Evolutionary conservation across 1,140 invertebrate genomes (phyloP), one percentile per base, ranked within the genome.

Genomic region (Ephestia elutella): DNA sequence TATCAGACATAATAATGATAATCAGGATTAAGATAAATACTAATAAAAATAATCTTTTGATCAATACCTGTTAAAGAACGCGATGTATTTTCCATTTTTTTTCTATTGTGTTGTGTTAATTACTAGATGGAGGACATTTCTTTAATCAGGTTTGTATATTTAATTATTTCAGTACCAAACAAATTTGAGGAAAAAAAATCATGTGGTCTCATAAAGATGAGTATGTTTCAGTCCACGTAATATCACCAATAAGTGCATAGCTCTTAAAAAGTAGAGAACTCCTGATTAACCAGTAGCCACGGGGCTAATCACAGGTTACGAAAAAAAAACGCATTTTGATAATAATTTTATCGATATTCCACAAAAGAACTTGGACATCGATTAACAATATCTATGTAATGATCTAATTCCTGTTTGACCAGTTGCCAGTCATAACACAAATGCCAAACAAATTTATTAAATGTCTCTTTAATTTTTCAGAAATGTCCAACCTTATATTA

Each of bases 401-500:
- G n/a, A n/a, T n/a, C n/a, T n/a, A n/a, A n/a, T n/a, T n/a, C n/a
- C n/a, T n/a, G n/a, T n/a, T n/a, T n/a, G n/a, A n/a, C n/a, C n/a
- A n/a, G n/a, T n/a, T n/a, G n/a, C n/a, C n/a, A n/a, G n/a, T n/a
- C n/a, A n/a, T n/a, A n/a, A n/a, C n/a, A n/a, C n/a, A n/a, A n/a
- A n/a, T n/a, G n/a, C n/a, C n/a, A n/a, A n/a, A n/a, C n/a, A n/a
- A n/a, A n/a, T n/a, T n/a, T n/a, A n/a, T 32, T 4, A 32, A 32
- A 2, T 10, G 1, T 32, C 9, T 32, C 4, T 44, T 50, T 54
- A n/a, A n/a, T 35, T 15, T 83, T 79, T 38, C 66, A 84, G 81
- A 70, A 68, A 86, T 86, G 82, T 77, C 67, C 62, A 71, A 63
- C 35, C 30, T 63, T 15, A 19, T 54, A 0, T 9, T 64, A n/a